Conservation (phyloP, 2,888 invertebrate genomes). For the Alcis repandata region DNA sequence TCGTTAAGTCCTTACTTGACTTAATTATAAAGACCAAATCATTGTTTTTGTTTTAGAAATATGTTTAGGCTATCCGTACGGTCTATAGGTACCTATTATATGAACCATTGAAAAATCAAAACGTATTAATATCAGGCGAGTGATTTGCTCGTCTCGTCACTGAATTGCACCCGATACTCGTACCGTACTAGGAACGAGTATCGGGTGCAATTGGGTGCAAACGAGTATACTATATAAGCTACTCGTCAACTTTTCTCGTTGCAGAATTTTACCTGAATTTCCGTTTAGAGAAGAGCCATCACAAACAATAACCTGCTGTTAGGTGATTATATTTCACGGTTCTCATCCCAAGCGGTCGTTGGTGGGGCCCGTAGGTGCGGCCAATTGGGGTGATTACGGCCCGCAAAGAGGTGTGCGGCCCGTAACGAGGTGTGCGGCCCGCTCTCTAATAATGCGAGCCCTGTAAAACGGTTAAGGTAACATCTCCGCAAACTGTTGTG, state of each 20-base stretch:
- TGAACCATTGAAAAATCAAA: too few species aligned
- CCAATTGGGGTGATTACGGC: constrained; percentile 51
- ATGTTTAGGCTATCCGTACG: too few species aligned
- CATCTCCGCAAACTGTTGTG: constrained; percentile 3
- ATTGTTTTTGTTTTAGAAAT: too few species aligned
- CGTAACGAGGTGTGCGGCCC: constrained; percentile 51
- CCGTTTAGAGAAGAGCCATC: constrained; percentile 42
- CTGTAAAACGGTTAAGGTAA: constrained; percentile 14
- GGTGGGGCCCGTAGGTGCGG: constrained; percentile 48
- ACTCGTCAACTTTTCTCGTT: neutral
- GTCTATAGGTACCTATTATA: too few species aligned
- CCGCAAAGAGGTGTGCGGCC: constrained; percentile 24
- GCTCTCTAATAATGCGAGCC: constrained; percentile 46
- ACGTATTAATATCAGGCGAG: too few species aligned
- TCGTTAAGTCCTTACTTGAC: too few species aligned
- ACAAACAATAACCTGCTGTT: constrained; percentile 47
- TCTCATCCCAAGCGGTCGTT: constrained; percentile 39
- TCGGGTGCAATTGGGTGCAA: too few species aligned
- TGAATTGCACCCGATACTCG: too few species aligned
- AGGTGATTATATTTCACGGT: constrained; percentile 47
- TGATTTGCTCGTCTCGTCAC: too few species aligned
- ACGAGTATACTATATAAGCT: too few species aligned
- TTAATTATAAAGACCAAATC: too few species aligned
- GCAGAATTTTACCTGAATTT: neutral
- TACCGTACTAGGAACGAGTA: too few species aligned